phyloP scores from a whole-genome alignment of 2,888 invertebrate species.

The Pollenia griseotomentosa region DNA sequence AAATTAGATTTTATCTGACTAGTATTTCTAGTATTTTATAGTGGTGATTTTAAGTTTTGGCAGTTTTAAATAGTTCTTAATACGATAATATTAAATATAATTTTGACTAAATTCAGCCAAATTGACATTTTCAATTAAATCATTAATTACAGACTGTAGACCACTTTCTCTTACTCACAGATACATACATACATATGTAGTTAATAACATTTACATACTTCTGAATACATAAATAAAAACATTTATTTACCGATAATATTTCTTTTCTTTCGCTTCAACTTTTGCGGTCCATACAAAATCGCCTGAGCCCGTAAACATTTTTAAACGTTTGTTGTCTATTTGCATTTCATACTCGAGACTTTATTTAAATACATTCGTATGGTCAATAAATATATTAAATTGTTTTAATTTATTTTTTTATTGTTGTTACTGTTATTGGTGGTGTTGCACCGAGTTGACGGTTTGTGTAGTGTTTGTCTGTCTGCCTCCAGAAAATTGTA shows the following conservation, averaged over 20 bases:
- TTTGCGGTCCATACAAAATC: conserved; percentile 50
- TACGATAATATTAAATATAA: too few species aligned
- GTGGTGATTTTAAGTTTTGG: too few species aligned
- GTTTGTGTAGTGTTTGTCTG: conserved; percentile 39
- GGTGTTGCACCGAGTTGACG: background rate
- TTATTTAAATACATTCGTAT: conserved; percentile 72
- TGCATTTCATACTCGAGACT: conserved; percentile 70
- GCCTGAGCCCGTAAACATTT: background rate
- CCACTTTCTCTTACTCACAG: background rate
- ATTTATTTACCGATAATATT: conserved; percentile 25
- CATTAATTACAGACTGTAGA: background rate
- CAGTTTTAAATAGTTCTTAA: too few species aligned
- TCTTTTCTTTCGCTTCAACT: conserved; percentile 43
- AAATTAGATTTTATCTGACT: too few species aligned
- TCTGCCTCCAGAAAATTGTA: conserved; percentile 57
- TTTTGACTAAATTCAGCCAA: background rate
- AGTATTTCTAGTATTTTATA: too few species aligned
- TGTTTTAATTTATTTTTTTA: conserved; percentile 38
- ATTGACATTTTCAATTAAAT: background rate
- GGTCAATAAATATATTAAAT: conserved; percentile 67
- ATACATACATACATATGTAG: background rate
- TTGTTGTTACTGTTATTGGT: background rate
- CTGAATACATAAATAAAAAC: too few species aligned
- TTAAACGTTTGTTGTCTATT: conserved; percentile 27
- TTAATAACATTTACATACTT: too few species aligned